Percentiles rank a stretch among this genome's conserved stretches.
These are phyloP conservation scores for Psittacula echo DNA, from an alignment of 2,797 vertebrate species.

Conservation along the genomic window DNA sequence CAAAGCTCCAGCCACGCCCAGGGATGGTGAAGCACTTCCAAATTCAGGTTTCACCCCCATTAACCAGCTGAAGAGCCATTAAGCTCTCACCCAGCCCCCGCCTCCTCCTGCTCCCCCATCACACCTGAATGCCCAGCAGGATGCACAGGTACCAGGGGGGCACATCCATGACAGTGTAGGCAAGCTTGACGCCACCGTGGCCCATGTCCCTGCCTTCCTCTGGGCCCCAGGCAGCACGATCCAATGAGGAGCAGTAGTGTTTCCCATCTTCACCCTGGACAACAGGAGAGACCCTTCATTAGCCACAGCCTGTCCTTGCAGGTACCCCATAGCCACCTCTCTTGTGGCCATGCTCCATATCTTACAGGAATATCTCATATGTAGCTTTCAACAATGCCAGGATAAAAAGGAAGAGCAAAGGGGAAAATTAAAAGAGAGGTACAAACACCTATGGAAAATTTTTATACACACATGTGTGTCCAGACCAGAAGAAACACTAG, in stretches of 20 bases:
- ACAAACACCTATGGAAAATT: background rate
- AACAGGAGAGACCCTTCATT: constrained; percentile 6
- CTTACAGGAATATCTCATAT: background rate
- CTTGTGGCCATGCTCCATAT: fast-evolving
- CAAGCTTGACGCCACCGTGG: constrained; percentile 74
- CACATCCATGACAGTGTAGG: constrained; percentile 86
- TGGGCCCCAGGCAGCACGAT: background rate
- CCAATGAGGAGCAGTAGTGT: constrained; percentile 69
- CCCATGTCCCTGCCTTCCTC: constrained; percentile 1
- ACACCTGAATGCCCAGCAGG: constrained; percentile 93
- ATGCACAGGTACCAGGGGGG: constrained; percentile 97
- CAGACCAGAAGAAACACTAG: background rate
- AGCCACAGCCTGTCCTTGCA: background rate
- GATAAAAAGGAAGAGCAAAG: background rate
- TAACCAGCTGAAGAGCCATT: background rate
- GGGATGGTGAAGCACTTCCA: background rate
- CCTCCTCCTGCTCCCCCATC: background rate
- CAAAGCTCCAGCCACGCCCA: background rate
- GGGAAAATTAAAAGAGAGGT: background rate
- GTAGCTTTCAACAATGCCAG: background rate
- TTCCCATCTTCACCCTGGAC: constrained; percentile 77
- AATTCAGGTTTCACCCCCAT: background rate
- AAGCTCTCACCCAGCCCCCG: background rate
- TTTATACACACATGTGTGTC: background rate
- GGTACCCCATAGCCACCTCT: background rate